Conservation (phyloP, 2,797 vertebrate species). For the Anniella stebbinsi region DNA sequence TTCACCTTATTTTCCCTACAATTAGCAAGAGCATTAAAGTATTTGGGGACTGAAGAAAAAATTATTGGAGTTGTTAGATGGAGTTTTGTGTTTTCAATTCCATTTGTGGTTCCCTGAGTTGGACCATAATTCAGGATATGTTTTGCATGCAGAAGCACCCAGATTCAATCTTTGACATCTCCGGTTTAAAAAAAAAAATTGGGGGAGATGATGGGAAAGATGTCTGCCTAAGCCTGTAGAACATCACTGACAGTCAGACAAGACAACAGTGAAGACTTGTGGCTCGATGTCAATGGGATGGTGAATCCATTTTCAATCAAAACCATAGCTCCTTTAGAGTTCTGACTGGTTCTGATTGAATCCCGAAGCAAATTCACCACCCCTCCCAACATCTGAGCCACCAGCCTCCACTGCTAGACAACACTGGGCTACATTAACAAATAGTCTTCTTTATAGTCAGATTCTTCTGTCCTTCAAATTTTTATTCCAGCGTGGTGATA, state of each 20-base stretch:
- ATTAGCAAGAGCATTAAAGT: not conserved
- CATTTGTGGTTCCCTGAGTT: not conserved
- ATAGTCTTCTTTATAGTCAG: not conserved
- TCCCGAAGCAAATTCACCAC: no score
- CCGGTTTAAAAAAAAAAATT: not conserved
- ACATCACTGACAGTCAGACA: not conserved
- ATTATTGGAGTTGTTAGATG: not conserved
- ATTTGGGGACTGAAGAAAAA: not conserved
- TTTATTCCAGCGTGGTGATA: not conserved
- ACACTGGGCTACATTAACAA: not conserved
- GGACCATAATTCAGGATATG: not conserved
- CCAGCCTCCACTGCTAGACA: no score
- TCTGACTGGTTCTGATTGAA: no score
- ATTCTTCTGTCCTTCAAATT: not conserved
- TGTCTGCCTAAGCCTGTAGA: not conserved
- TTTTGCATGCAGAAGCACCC: not conserved
- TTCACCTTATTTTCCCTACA: not conserved
- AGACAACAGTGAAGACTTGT: no score
- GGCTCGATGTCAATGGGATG: no score
- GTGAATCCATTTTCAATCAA: no score
- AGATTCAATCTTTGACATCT: not conserved
- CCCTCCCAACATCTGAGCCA: no score
- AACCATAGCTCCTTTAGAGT: no score
- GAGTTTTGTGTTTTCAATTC: not conserved
- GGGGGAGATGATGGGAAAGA: not conserved